These are phyloP conservation scores for Encarsia formosa DNA, from an alignment of 2,888 invertebrate genomes.

Conservation along the genomic window DNA sequence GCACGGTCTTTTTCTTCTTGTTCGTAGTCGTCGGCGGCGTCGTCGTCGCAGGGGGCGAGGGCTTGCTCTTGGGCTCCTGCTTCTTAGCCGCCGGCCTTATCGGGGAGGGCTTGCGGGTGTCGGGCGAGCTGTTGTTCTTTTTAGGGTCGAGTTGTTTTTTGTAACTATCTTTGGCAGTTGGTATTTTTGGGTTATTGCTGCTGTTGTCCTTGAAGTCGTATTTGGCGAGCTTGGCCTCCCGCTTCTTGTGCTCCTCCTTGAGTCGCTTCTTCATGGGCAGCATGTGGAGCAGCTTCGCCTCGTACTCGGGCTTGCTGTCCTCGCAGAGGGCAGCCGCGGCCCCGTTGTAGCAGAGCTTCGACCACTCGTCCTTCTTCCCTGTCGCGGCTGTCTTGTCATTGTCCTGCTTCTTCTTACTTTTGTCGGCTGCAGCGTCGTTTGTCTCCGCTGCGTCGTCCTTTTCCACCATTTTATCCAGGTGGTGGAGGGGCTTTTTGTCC, in stretches of 20 bases:
- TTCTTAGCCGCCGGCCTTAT: constrained; percentile 25
- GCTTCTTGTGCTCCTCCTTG: constrained; percentile 45
- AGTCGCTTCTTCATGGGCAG: constrained; percentile 24
- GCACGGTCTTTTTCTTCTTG: constrained; percentile 38
- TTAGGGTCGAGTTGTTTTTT: constrained; percentile 36
- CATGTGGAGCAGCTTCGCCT: not conserved
- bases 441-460: constrained; percentile 26
- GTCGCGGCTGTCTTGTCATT: no score
- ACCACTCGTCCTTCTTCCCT: not conserved
- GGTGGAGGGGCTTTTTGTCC: not conserved
- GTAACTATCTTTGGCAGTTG: constrained; percentile 43
- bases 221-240: constrained; percentile 37
- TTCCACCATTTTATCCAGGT: constrained; percentile 1
- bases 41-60: not conserved
- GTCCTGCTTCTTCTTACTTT: not conserved
- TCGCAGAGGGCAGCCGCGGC: not conserved
- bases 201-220: constrained; percentile 37
- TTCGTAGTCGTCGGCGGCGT: constrained; percentile 37
- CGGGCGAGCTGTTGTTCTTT: constrained; percentile 38
- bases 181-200: constrained; percentile 36
- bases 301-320: not conserved
- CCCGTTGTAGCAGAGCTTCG: constrained; percentile 16
- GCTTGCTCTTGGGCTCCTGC: constrained; percentile 38
- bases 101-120: constrained; percentile 24
- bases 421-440: constrained; percentile 9